A percentile compares a stretch with the other conserved stretches of the same genome.
Evolutionary conservation across 2,888 invertebrate species (phyloP).

Genomic region (Luperina nickerlii): DNA sequence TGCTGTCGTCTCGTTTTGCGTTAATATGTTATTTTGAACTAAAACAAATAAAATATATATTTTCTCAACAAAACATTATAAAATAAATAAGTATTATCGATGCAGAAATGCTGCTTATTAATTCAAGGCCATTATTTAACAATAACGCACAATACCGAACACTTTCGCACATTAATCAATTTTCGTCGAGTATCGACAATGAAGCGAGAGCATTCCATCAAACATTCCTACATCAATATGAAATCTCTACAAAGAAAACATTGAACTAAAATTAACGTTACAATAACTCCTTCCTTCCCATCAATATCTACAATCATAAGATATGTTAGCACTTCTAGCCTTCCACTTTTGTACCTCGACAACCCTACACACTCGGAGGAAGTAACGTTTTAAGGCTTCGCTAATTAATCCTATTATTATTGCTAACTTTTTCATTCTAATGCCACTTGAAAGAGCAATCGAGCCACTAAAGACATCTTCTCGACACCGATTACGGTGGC

Average conservation of each 20-base stretch:
- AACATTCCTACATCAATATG: conserved; percentile 83
- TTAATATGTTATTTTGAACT: conserved; percentile 59
- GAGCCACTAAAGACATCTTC: conserved; percentile 55
- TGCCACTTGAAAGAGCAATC: conserved; percentile 75
- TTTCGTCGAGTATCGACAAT: conserved; percentile 49
- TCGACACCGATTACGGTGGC: conserved; percentile 62
- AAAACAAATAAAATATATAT: conserved; percentile 64
- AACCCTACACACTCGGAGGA: conserved; percentile 70
- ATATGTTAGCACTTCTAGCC: conserved; percentile 86
- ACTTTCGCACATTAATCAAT: conserved; percentile 44
- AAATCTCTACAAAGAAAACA: conserved; percentile 88
- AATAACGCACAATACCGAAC: conserved; percentile 53
- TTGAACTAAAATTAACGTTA: conserved; percentile 88
- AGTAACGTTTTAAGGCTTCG: conserved; percentile 78
- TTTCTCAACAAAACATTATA: conserved; percentile 58
- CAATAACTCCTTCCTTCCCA: conserved; percentile 77
- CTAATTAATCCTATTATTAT: conserved; percentile 84
- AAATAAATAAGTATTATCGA: conserved; percentile 52
- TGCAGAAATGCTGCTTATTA: conserved; percentile 55
- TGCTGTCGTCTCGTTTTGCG: conserved; percentile 74
- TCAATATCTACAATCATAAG: conserved; percentile 83
- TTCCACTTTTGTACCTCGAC: conserved; percentile 68
- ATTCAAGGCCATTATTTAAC: conserved; percentile 49
- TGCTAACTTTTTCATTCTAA: conserved; percentile 81
- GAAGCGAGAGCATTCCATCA: conserved; percentile 83